These are phyloP conservation scores for Mesocricetus auratus DNA, from an alignment of 2,113 vertebrate species.

Conservation along the genomic window DNA sequence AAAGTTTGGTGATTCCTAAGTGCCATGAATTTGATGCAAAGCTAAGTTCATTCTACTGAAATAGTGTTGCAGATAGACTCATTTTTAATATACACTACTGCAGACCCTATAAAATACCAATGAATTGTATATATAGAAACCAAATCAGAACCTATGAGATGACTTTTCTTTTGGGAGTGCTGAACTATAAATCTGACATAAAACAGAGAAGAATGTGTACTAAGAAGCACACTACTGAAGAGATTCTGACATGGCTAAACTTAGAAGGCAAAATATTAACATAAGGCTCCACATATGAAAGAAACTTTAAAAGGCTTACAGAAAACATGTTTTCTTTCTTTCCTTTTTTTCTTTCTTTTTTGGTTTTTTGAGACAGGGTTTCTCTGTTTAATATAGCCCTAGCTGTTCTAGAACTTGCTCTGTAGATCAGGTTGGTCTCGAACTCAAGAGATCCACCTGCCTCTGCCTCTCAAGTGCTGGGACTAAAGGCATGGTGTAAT, in stretches of 20 bases:
- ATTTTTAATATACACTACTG: slow-evolving; percentile 29
- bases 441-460: too few species aligned
- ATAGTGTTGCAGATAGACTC: background rate
- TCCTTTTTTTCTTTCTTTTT: too few species aligned
- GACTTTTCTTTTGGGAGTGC: background rate
- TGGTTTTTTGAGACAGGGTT: too few species aligned
- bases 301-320: slow-evolving; percentile 1
- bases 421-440: too few species aligned
- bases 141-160: background rate
- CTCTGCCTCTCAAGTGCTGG: too few species aligned
- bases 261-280: background rate
- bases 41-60: slow-evolving; percentile 10
- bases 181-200: background rate
- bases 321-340: slow-evolving; percentile 30
- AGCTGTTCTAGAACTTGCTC: too few species aligned
- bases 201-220: background rate
- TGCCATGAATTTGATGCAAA: background rate
- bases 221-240: slow-evolving; percentile 15
- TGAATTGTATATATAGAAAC: background rate
- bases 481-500: background rate
- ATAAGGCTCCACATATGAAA: background rate
- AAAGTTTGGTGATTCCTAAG: slow-evolving; percentile 1
- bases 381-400: too few species aligned
- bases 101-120: slow-evolving; percentile 8
- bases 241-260: background rate